Conservation (phyloP, 2,797 vertebrate species). For the Echeneis naucrates region DNA sequence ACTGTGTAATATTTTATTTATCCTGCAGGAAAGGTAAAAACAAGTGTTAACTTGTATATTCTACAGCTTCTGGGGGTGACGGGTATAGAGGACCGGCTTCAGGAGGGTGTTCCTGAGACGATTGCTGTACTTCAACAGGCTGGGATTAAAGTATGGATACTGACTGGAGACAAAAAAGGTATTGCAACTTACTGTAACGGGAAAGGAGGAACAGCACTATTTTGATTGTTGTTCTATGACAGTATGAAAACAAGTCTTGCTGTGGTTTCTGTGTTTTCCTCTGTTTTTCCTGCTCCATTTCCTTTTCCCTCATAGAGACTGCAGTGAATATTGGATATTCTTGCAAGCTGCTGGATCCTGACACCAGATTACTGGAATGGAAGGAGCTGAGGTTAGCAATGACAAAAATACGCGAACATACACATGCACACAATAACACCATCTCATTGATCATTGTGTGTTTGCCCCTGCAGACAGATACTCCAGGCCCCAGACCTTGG, state of each 20-base stretch:
- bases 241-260: constrained; percentile 16
- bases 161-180: constrained; percentile 98
- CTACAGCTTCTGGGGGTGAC: constrained; percentile 92
- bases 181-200: constrained; percentile 15
- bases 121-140: constrained; percentile 89
- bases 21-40: constrained; percentile 8
- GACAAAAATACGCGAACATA: constrained; percentile 52
- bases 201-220: background rate
- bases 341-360: constrained; percentile 89
- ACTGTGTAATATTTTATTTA: background rate
- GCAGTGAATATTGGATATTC: constrained; percentile 93
- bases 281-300: background rate
- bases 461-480: constrained; percentile 78
- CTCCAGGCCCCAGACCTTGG: constrained; percentile 78
- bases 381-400: constrained; percentile 87
- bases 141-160: constrained; percentile 94
- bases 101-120: constrained; percentile 92
- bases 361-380: constrained; percentile 90
- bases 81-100: constrained; percentile 93
- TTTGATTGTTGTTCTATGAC: constrained; percentile 13
- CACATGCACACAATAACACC: constrained; percentile 23
- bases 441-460: constrained; percentile 64
- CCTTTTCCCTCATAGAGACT: constrained; percentile 85
- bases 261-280: constrained; percentile 1
- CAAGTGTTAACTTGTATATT: constrained; percentile 8